These are phyloP conservation scores for Anolis apletophallus DNA, from an alignment of 2,797 vertebrate genomes.

Conservation along the genomic window DNA sequence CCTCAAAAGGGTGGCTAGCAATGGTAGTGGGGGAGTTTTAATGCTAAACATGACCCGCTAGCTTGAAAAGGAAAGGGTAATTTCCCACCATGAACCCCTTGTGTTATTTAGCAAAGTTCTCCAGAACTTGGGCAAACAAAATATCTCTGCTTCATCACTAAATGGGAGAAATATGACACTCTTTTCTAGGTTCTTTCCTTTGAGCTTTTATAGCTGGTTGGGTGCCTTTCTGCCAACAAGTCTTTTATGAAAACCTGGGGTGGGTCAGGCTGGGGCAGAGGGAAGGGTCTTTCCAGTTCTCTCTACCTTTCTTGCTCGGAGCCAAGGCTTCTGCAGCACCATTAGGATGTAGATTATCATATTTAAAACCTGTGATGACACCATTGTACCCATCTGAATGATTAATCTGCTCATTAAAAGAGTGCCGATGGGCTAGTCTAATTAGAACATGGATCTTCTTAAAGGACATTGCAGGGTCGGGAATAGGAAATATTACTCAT, in stretches of 20 bases:
- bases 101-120: conserved; percentile 44
- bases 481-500: conserved; percentile 88
- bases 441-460: conserved; percentile 90
- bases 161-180: conserved; percentile 59
- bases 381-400: conserved; percentile 86
- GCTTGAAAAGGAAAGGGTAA: conserved; percentile 56
- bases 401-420: conserved; percentile 91
- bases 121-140: conserved; percentile 34
- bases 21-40: conserved; percentile 13
- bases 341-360: conserved; percentile 87
- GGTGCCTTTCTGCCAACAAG: conserved; percentile 48
- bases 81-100: background rate
- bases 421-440: conserved; percentile 89
- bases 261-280: conserved; percentile 60
- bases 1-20: conserved; percentile 13
- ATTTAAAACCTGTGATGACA: conserved; percentile 89
- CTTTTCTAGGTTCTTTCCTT: conserved; percentile 46
- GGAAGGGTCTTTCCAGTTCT: conserved; percentile 77
- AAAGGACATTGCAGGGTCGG: conserved; percentile 87
- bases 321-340: conserved; percentile 80
- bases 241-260: conserved; percentile 66
- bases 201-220: conserved; percentile 51
- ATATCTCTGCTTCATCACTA: conserved; percentile 51
- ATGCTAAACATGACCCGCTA: conserved; percentile 53
- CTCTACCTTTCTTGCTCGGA: conserved; percentile 79